These are phyloP conservation scores for Sorex maritimensis DNA, from an alignment of 2,797 vertebrate species.

Conservation along the genomic window DNA sequence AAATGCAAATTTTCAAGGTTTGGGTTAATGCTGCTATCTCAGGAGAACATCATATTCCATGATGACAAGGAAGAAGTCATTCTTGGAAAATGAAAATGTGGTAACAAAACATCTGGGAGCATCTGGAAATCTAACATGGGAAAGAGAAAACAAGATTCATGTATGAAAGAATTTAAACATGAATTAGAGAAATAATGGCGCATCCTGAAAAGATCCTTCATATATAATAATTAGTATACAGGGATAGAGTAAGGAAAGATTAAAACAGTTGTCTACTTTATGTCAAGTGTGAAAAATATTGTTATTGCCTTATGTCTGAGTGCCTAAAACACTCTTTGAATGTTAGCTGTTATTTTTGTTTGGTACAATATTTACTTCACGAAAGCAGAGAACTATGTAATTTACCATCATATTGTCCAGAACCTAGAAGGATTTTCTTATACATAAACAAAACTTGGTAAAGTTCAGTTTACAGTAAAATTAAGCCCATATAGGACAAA, in stretches of 20 bases:
- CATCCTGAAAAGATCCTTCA: neutral
- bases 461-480: slow-evolving; percentile 23
- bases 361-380: neutral
- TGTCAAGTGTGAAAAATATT: slow-evolving; percentile 25
- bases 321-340: neutral
- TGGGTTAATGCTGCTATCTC: neutral
- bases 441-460: neutral
- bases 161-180: slow-evolving; percentile 36
- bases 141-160: neutral
- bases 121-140: neutral
- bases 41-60: neutral
- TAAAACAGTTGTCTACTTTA: neutral
- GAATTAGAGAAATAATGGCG: slow-evolving; percentile 2
- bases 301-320: neutral
- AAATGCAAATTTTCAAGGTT: slow-evolving; percentile 49
- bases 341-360: neutral
- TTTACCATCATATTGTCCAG: neutral
- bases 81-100: neutral
- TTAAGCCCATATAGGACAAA: neutral
- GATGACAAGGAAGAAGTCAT: neutral
- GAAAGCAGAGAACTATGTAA: neutral
- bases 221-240: neutral
- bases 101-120: neutral
- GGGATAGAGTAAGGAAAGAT: neutral
- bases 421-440: slow-evolving; percentile 21